Evolutionary conservation across 2,113 vertebrate genomes (phyloP).

Genomic region (Pelusios castaneus): DNA sequence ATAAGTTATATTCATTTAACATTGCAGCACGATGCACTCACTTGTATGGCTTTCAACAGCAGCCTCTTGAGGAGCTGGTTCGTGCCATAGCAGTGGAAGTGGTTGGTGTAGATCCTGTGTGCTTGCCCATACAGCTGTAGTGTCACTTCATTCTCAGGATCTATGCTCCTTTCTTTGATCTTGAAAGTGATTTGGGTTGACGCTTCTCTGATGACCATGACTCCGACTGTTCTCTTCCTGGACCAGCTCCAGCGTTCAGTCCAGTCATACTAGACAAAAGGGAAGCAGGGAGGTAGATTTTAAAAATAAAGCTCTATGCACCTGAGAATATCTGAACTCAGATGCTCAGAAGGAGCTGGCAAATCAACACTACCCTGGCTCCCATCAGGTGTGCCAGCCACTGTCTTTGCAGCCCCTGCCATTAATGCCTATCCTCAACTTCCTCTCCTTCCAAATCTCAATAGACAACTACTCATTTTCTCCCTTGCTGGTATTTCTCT

Average conservation of each 20-base stretch:
- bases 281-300: neutral
- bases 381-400: neutral
- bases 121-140: constrained; percentile 82
- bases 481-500: neutral
- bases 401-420: neutral
- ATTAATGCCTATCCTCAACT: neutral
- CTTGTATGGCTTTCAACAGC: constrained; percentile 67
- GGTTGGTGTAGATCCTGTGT: constrained; percentile 87
- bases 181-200: constrained; percentile 90
- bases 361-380: neutral
- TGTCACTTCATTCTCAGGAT: constrained; percentile 58
- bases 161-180: constrained; percentile 71
- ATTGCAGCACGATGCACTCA: neutral
- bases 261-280: constrained; percentile 78
- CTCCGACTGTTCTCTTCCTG: constrained; percentile 80
- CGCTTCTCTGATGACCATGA: constrained; percentile 87
- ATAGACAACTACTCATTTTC: too few species aligned
- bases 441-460: neutral
- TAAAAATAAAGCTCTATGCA: neutral
- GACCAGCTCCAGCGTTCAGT: constrained; percentile 83
- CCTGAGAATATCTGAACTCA: neutral
- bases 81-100: constrained; percentile 87
- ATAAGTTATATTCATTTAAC: neutral
- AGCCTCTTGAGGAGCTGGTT: constrained; percentile 83
- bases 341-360: neutral